Evolutionary conservation across 2,113 vertebrate species (phyloP).

Genomic region (Perca flavescens): DNA sequence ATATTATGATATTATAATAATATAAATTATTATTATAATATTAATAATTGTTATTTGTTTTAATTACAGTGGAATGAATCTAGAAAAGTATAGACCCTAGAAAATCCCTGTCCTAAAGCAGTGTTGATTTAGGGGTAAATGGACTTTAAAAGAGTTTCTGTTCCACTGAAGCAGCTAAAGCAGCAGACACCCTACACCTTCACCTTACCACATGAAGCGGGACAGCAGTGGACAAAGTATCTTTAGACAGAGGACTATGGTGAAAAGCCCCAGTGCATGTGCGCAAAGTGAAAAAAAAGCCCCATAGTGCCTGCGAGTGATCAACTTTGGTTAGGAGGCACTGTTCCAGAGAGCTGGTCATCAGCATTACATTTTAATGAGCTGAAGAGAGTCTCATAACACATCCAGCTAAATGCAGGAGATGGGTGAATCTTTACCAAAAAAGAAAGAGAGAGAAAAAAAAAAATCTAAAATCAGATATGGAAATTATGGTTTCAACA

Average conservation of each 20-base stretch:
- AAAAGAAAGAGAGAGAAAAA: constrained; percentile 63
- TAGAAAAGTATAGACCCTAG: neutral
- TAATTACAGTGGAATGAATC: neutral
- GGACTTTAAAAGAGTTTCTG: constrained; percentile 57
- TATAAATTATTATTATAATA: neutral
- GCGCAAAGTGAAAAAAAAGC: constrained; percentile 69
- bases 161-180: constrained; percentile 40
- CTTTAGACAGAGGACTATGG: constrained; percentile 60
- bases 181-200: constrained; percentile 61
- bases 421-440: constrained; percentile 59
- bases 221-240: constrained; percentile 64
- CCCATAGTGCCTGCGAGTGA: constrained; percentile 77
- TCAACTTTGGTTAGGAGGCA: constrained; percentile 91
- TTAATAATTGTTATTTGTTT: neutral
- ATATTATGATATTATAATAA: constrained; percentile 12
- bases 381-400: constrained; percentile 85
- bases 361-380: constrained; percentile 90
- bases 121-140: constrained; percentile 32
- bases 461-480: neutral
- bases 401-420: constrained; percentile 64
- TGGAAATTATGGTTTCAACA: constrained; percentile 51
- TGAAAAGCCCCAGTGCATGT: constrained; percentile 48
- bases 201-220: constrained; percentile 55
- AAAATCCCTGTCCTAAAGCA: neutral
- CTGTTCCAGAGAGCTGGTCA: constrained; percentile 87